Conservation (phyloP, 2,797 vertebrate species). For the Dryobates pubescens region DNA sequence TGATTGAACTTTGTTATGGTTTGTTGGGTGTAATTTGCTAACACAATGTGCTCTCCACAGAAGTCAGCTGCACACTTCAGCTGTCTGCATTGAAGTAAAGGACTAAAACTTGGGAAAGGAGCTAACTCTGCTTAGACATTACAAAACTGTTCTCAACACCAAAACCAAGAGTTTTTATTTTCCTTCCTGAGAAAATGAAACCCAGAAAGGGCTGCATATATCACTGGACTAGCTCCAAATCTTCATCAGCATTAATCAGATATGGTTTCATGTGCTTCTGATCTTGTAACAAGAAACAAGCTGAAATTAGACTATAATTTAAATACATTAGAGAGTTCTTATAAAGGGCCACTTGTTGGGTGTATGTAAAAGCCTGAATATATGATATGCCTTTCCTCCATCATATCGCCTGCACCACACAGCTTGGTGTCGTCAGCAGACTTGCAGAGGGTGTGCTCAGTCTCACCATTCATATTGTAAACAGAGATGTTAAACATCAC, state of each 20-base stretch:
- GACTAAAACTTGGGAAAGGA: background rate
- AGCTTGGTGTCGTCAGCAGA: too few relatives aligned
- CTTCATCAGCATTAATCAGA: background rate
- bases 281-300: background rate
- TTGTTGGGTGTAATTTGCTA: constrained; percentile 7
- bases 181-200: background rate
- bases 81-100: background rate
- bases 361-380: background rate
- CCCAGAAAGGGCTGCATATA: background rate
- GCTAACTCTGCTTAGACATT: background rate
- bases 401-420: too few relatives aligned
- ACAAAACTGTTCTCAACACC: background rate
- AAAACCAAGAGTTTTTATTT: background rate
- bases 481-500: too few relatives aligned
- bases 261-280: background rate
- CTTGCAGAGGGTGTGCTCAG: too few relatives aligned
- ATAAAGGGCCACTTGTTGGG: background rate
- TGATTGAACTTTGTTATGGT: background rate
- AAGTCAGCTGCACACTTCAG: constrained; percentile 15
- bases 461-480: too few relatives aligned
- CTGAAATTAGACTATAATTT: background rate
- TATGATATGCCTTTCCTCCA: background rate
- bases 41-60: background rate
- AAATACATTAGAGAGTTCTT: background rate
- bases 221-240: background rate